Conservation (phyloP, 2,888 invertebrate species). For the Oasisia sp. region DNA sequence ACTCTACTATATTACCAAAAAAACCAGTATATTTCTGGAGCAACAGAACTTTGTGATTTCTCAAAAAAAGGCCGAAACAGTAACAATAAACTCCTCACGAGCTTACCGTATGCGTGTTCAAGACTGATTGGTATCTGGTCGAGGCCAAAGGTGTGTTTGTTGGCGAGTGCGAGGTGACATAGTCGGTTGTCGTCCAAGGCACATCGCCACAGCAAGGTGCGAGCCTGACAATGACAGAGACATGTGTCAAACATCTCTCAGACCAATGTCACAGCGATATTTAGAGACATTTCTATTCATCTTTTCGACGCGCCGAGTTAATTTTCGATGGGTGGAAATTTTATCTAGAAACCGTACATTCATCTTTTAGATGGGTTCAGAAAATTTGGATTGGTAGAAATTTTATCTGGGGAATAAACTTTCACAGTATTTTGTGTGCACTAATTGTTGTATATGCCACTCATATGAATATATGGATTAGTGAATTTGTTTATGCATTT, state of each 20-base stretch:
- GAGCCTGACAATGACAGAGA: slow-evolving; percentile 44
- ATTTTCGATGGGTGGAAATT: too few species aligned
- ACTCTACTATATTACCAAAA: neutral
- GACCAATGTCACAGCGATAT: too few species aligned
- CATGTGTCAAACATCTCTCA: neutral
- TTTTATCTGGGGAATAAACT: too few species aligned
- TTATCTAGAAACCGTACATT: too few species aligned
- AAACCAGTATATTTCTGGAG: neutral
- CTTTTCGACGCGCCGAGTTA: too few species aligned
- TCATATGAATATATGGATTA: too few species aligned
- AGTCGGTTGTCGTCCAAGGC: slow-evolving; percentile 54
- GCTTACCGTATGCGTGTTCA: slow-evolving; percentile 57
- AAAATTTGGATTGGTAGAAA: too few species aligned
- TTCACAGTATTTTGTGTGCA: too few species aligned
- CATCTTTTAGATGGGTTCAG: too few species aligned
- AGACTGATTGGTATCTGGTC: slow-evolving; percentile 55
- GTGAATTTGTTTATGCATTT: too few species aligned
- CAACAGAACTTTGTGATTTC: neutral
- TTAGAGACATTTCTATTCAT: too few species aligned
- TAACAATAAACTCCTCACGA: neutral
- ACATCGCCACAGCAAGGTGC: slow-evolving; percentile 56
- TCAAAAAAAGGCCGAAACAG: neutral
- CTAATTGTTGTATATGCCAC: too few species aligned
- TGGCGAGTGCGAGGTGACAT: slow-evolving; percentile 57
- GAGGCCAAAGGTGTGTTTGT: slow-evolving; percentile 60